Base-by-base conservation (phyloP, 2,797 vertebrate genomes). In the Onychomys torridus region DNA sequence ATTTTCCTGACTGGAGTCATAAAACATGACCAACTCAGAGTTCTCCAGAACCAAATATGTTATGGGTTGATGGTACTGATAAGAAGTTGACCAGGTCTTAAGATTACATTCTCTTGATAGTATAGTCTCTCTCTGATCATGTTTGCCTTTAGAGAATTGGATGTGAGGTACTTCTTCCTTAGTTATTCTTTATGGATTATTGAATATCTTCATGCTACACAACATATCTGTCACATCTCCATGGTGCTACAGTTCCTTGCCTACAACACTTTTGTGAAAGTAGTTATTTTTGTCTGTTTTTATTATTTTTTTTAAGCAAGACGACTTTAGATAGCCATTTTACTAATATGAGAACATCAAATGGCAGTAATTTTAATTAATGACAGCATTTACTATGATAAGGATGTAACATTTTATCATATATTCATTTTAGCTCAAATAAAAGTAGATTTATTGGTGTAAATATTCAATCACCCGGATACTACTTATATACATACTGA, bases 301-400 rank as follows among this genome's bases (percentile, higher is more conserved):
- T 40, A 40, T 73, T 73, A 40, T 40, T 73, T 25, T 40, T 73
- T 21, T 23, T 40, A 10, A 49, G 57, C 23, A 12, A 27, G 40
- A 57, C 4, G 77, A 2, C 12, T n/a, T 40, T n/a, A 76, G 14
- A 19, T 27, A 57, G 29, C 40, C 12, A 37, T 89, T 6, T 65
- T 65, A 1, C 12, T 65, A 27, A 10, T 37, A 27, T 16, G 12
- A 27, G 57, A 43, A 1, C 19, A 63, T 14, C 34, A 89, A 93
- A 69, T 93, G 91, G n/a, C 69, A 82, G 79, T 57, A 25, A 79
- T 46, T 55, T 93, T 85, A 96, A 91, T 49, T 6, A 86, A 69
- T 75, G 73, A 79, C 71, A 75, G 14, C 14, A 79, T 1, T 77
- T 71, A 2, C 69, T 8, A 77, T 46, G 34, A 76, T 13, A 78